Evolutionary conservation across 2,888 invertebrate genomes (phyloP).

Genomic region (Luperina testacea): DNA sequence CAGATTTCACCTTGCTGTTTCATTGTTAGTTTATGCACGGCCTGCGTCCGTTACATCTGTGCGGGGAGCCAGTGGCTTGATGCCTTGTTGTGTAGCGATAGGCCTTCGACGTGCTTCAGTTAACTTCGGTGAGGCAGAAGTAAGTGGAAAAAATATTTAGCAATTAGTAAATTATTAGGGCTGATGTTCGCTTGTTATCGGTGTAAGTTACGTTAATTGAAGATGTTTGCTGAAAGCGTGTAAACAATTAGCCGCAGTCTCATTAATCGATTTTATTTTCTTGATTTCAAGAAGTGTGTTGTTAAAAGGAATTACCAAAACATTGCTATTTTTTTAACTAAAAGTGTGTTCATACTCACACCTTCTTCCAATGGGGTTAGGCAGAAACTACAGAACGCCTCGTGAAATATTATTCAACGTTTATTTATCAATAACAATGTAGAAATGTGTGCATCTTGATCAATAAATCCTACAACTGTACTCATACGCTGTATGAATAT

Average conservation of each 20-base stretch:
- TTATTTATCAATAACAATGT: not conserved
- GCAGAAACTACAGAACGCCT: too few relatives aligned
- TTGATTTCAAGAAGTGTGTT: not conserved
- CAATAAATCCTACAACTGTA: not conserved
- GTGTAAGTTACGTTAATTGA: constrained; percentile 1
- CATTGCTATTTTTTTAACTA: not conserved
- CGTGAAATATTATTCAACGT: not conserved
- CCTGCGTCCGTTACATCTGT: constrained; percentile 36
- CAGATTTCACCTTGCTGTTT: constrained; percentile 49
- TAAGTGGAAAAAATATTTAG: not conserved
- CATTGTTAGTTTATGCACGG: constrained; percentile 61
- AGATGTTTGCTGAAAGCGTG: not conserved
- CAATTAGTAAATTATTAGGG: not conserved
- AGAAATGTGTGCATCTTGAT: too few relatives aligned
- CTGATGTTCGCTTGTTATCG: not conserved
- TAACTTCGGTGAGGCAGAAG: not conserved
- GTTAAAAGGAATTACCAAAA: not conserved
- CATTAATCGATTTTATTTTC: not conserved
- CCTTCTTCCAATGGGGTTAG: too few relatives aligned
- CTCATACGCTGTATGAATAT: not conserved
- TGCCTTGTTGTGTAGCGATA: constrained; percentile 36
- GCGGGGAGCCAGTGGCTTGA: constrained; percentile 38
- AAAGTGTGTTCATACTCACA: not conserved
- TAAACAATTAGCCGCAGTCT: not conserved
- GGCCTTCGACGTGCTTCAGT: constrained; percentile 31